These are phyloP conservation scores for Spodoptera exigua DNA, from an alignment of 2,888 invertebrate genomes.

Conservation along the genomic window DNA sequence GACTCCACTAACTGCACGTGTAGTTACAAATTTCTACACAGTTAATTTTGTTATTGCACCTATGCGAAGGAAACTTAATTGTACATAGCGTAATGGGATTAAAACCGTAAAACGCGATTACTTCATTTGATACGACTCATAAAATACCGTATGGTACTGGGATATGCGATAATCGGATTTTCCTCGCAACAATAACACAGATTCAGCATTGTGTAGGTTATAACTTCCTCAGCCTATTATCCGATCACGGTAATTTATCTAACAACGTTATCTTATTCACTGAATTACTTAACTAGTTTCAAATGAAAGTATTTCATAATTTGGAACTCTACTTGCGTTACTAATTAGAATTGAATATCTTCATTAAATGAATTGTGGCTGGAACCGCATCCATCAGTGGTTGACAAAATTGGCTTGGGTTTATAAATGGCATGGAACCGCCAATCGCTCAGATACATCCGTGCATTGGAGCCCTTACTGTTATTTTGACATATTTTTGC, in stretches of 20 bases:
- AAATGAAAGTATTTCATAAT: constrained; percentile 20
- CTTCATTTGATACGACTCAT: constrained; percentile 63
- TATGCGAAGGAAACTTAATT: constrained; percentile 65
- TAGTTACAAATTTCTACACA: constrained; percentile 71
- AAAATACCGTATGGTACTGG: constrained; percentile 51
- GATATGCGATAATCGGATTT: constrained; percentile 43
- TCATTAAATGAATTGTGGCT: constrained; percentile 23
- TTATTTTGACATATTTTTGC: constrained; percentile 1
- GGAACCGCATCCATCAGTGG: constrained; percentile 36
- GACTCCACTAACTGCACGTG: constrained; percentile 67
- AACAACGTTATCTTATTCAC: constrained; percentile 13
- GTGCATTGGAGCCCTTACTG: no score
- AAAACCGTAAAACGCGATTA: constrained; percentile 63
- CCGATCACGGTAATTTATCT: constrained; percentile 9
- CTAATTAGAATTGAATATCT: constrained; percentile 30
- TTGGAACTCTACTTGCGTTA: constrained; percentile 7
- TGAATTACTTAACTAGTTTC: not conserved
- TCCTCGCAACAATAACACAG: constrained; percentile 33
- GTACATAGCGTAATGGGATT: constrained; percentile 65
- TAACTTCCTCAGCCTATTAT: constrained; percentile 21
- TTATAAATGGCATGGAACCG: constrained; percentile 19
- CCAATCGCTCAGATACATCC: no score
- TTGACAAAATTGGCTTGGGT: constrained; percentile 42
- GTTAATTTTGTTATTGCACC: constrained; percentile 74
- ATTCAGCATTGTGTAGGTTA: constrained; percentile 28